Percentiles rank a stretch among this genome's conserved stretches.
Conservation (phyloP, 2,113 vertebrate species). For the Callithrix jacchus region DNA sequence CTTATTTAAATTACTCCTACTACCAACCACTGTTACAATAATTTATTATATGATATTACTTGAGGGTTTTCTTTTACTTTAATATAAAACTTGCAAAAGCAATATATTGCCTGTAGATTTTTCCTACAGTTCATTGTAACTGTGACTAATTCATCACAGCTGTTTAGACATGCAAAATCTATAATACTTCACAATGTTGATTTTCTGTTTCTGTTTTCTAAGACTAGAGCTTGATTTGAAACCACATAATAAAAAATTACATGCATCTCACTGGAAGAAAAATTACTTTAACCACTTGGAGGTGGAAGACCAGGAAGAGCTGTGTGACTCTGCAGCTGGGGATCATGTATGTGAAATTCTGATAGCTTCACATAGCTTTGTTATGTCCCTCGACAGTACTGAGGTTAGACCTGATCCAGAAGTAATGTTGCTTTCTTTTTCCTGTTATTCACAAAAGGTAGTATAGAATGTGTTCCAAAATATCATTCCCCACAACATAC, state of each 20-base stretch:
- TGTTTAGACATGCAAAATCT: slow-evolving; percentile 80
- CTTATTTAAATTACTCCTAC: slow-evolving; percentile 80
- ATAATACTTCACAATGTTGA: slow-evolving; percentile 72
- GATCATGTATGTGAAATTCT: background rate
- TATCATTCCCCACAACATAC: background rate
- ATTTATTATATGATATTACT: slow-evolving; percentile 78
- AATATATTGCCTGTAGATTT: slow-evolving; percentile 78
- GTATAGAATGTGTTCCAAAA: background rate
- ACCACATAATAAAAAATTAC: slow-evolving; percentile 69
- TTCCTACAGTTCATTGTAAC: slow-evolving; percentile 77
- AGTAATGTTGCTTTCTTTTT: background rate
- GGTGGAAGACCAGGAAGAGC: background rate
- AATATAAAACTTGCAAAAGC: slow-evolving; percentile 77
- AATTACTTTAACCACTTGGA: slow-evolving; percentile 62
- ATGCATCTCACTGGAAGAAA: slow-evolving; percentile 58
- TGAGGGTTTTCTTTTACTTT: slow-evolving; percentile 78
- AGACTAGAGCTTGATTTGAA: slow-evolving; percentile 77
- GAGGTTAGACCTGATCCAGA: background rate
- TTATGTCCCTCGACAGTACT: background rate
- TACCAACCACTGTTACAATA: slow-evolving; percentile 76
- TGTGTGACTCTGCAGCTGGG: background rate
- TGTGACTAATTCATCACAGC: slow-evolving; percentile 79
- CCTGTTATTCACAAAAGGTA: background rate
- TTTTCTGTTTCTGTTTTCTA: slow-evolving; percentile 76
- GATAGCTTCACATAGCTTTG: background rate